These are phyloP conservation scores for Epinotia nisella DNA, from an alignment of 2,888 invertebrate genomes.

Conservation along the genomic window DNA sequence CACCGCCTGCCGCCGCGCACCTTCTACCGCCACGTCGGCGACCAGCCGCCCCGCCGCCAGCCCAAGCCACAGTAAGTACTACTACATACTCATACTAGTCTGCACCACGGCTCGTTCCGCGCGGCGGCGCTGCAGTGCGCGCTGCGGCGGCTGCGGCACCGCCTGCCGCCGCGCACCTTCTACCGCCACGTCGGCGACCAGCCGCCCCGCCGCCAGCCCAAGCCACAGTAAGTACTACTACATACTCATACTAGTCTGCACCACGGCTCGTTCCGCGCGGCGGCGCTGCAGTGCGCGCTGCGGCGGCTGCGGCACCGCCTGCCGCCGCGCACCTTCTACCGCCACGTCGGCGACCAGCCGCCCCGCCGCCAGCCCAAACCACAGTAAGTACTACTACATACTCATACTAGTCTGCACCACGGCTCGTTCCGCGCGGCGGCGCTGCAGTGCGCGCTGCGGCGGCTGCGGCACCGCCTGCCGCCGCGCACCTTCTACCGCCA, in stretches of 20 bases:
- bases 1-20: constrained; percentile 53
- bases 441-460: too few relatives aligned
- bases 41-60: constrained; percentile 64
- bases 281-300: too few relatives aligned
- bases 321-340: constrained; percentile 61
- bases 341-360: constrained; percentile 41
- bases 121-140: too few relatives aligned
- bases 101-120: too few relatives aligned
- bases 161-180: constrained; percentile 61
- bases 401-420: too few relatives aligned
- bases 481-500: too few relatives aligned
- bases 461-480: too few relatives aligned
- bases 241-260: too few relatives aligned
- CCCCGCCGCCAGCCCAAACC: constrained; percentile 15
- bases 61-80: neutral
- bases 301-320: neutral
- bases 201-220: constrained; percentile 35
- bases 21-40: constrained; percentile 79
- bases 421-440: too few relatives aligned
- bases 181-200: constrained; percentile 34
- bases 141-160: neutral
- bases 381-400: too few relatives aligned
- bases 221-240: neutral
- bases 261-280: too few relatives aligned
- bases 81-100: too few relatives aligned